Base-by-base conservation (phyloP, 2,888 invertebrate genomes). In the Drosophila rubida region DNA sequence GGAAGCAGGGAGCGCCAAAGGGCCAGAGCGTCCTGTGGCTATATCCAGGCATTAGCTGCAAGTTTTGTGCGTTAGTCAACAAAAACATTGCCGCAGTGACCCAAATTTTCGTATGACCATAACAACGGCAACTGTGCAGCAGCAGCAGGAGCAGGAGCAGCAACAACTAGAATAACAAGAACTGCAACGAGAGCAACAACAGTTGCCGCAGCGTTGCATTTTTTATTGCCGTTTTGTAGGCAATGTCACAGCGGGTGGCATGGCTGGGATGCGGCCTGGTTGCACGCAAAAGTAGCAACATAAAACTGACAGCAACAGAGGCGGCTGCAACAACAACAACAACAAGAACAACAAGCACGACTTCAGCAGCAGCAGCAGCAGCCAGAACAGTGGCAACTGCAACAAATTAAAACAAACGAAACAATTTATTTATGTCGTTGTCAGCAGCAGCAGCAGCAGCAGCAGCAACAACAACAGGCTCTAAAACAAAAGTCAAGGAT, bases 21-120 rank as follows among this genome's bases (percentile, higher is more conserved):
- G 19, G 41, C n/a, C 11, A n/a, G 11, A 32, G 11, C 11, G 32
- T 53, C 51, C 51, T 41, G 51, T 53, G 51, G 51, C 39, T 53
- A 41, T 41, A 41, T 41, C 30, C 30, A 41, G 41, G 60, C 61
- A 55, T 60, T 65, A 50, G 76, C 71, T 61, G 61, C 65, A 61
- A 71, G 58, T 66, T 76, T 66, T 65, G 69, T 63, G 70, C 70
- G 74, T 72, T 69, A 75, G 71, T 79, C 82, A 69, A 77, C 83
- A 73, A 73, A 74, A 87, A 87, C 80, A 87, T 80, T 87, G 80
- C 84, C 84, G 84, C 84, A 84, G 84, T 87, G 87, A 84, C 84
- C 84, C 73, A 85, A 79, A 87, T 87, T 75, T 63, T 65, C 13
- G 63, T 67, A 64, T 60, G 63, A 60, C 65, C 79, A 75, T 63